Evolutionary conservation across 2,888 invertebrate genomes (phyloP).

Genomic region (Leptopterna dolabrata): DNA sequence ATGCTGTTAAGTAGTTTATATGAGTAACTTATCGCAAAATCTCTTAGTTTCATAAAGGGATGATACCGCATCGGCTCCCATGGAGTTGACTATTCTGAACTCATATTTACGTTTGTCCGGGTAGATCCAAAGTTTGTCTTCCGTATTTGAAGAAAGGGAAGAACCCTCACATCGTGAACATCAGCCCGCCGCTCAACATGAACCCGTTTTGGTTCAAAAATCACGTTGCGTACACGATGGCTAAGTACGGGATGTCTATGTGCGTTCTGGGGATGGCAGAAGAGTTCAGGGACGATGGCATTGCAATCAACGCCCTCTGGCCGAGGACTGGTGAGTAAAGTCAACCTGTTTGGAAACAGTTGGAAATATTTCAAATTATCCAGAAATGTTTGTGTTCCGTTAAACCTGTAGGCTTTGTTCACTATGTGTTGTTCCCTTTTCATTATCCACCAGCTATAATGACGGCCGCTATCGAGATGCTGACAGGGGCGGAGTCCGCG

Average conservation of each 20-base stretch:
- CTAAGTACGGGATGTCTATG: conserved; percentile 99
- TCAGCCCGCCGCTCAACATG: conserved; percentile 94
- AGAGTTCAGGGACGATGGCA: conserved; percentile 84
- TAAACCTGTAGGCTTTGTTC: no score
- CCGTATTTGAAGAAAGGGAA: conserved; percentile 87
- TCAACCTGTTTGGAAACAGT: no score
- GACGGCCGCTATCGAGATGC: conserved; percentile 93
- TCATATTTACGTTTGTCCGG: background rate
- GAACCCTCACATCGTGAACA: conserved; percentile 93
- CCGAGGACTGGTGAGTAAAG: conserved; percentile 81
- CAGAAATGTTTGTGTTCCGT: no score
- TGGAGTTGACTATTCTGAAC: no score
- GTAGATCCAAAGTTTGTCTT: conserved; percentile 88
- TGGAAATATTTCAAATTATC: no score
- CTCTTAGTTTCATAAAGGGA: no score
- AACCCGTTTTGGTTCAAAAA: conserved; percentile 89
- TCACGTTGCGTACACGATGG: conserved; percentile 97
- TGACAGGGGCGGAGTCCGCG: conserved; percentile 76
- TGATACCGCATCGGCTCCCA: no score
- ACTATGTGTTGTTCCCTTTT: no score
- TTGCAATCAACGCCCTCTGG: conserved; percentile 97
- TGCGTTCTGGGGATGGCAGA: conserved; percentile 97
- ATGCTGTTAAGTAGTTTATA: no score
- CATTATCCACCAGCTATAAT: conserved; percentile 83
- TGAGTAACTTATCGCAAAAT: no score